Base-by-base conservation (phyloP, 2,888 invertebrate genomes). In the Dryocosmus kuriphilus region DNA sequence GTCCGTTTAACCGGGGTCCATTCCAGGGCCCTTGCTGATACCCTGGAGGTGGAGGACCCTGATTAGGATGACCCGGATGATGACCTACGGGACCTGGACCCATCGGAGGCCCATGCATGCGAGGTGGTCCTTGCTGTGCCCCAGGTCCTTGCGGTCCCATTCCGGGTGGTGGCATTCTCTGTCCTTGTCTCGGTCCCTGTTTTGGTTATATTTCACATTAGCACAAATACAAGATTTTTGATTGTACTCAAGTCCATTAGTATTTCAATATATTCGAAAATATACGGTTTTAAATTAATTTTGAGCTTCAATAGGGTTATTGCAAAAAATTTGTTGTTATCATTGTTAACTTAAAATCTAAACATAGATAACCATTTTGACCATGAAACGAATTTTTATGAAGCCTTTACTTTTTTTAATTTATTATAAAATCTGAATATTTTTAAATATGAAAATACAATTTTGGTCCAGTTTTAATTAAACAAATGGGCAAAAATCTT, bases 21-120 rank as follows among this genome's bases (percentile, higher is more conserved):
- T 94, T 94, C 94, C 94, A 94, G 62, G 93, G 93, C 6, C 91
- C 91, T 79, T 92, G 94, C 86, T 95, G 95, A 91, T 95, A 95
- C 41, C 94, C 92, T 57, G 94, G 94, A 32, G 92, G 92, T 3
- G 92, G 92, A 57, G 94, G 94, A 63, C 93, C 94, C 85, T 92
- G 93, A 84, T 92, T 92, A 30, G 92, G 93, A 85, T 93, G 93
- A 2, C 92, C 92, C 38, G 91, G 91, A 75, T 94, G 94, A 75
- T 94, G 94, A 80, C 93, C 94, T 79, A 93, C 94, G 65, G 94
- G 94, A 74, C 92, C 93, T 79, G 93, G 93, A 11, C 91, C 91
- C 90, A 91, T 90, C 22, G 91, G 92, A 0, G 94, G 93, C n/a
- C 93, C 92, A 82, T 92, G 92, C 90, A 92, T 92, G 1, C 92